These are phyloP conservation scores for Oscheius sp. DNA, from an alignment of 1,140 invertebrate species.

Conservation along the genomic window DNA sequence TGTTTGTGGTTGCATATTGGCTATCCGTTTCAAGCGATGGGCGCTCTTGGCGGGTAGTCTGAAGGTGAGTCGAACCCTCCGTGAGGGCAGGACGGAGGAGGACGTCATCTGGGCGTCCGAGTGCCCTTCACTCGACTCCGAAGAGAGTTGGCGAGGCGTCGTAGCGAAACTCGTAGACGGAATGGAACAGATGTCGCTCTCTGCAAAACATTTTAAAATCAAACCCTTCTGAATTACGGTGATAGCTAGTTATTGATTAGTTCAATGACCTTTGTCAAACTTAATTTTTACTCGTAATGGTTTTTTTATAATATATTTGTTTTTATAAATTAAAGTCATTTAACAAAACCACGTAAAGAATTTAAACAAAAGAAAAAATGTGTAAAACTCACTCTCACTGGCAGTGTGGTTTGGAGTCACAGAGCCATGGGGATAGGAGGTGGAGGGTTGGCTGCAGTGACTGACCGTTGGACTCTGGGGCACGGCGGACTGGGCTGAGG, in stretches of 20 bases:
- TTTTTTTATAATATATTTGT: too few species aligned
- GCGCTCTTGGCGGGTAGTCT: conserved; percentile 20
- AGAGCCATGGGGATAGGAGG: not conserved
- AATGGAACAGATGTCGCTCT: not conserved
- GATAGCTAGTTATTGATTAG: too few species aligned
- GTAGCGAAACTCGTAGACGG: not conserved
- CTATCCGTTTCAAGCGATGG: conserved; percentile 26
- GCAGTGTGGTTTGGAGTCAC: not conserved
- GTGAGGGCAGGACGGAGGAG: not conserved
- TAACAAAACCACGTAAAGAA: too few species aligned
- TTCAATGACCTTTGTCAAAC: too few species aligned
- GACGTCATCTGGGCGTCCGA: conserved; percentile 14
- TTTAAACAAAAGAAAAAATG: too few species aligned
- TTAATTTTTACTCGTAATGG: too few species aligned
- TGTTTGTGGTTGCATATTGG: conserved; percentile 15
- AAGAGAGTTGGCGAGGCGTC: conserved; percentile 2
- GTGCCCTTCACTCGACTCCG: not conserved
- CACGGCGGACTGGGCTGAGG: not conserved
- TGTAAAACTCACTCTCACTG: too few species aligned
- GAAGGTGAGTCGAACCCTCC: conserved; percentile 5
- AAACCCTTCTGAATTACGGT: too few species aligned
- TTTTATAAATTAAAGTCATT: too few species aligned
- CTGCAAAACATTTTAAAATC: not conserved
- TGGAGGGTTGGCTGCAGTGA: not conserved
- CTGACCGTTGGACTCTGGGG: not conserved